Percentiles rank a stretch among this genome's conserved stretches.
Evolutionary conservation across 2,888 invertebrate genomes (phyloP).

Genomic region (Caenorhabditis macrosperma): DNA sequence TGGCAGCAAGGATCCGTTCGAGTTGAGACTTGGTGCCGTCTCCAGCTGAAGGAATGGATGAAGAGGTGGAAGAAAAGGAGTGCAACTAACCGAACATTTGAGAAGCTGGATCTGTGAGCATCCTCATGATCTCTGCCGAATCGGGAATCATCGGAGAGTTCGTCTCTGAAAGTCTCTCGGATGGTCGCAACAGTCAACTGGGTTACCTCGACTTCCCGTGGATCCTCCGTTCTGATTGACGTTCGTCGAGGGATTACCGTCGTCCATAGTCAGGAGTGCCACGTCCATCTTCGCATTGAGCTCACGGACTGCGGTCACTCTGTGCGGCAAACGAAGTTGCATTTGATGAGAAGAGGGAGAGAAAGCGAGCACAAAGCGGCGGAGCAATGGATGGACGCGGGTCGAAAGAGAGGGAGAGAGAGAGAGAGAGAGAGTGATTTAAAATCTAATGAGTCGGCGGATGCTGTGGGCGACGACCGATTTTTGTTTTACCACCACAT

Average conservation of each 20-base stretch:
- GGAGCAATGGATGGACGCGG: too few species aligned
- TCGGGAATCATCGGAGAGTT: slow-evolving; percentile 31
- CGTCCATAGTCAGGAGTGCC: slow-evolving; percentile 59
- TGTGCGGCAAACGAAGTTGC: neutral
- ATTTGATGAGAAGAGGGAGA: slow-evolving; percentile 2
- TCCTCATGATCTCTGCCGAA: slow-evolving; percentile 38
- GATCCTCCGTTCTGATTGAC: slow-evolving; percentile 7
- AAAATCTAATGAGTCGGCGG: slow-evolving; percentile 49
- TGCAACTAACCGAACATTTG: slow-evolving; percentile 42
- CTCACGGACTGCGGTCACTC: slow-evolving; percentile 10
- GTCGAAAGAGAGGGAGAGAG: neutral
- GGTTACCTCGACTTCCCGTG: slow-evolving; percentile 14
- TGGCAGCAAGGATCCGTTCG: slow-evolving; percentile 38
- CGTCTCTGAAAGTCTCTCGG: neutral
- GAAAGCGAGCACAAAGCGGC: neutral
- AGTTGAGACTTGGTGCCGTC: slow-evolving; percentile 37
- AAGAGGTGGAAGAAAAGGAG: neutral
- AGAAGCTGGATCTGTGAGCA: slow-evolving; percentile 43
- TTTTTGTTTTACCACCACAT: slow-evolving; percentile 48
- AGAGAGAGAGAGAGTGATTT: neutral
- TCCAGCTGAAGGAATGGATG: slow-evolving; percentile 8
- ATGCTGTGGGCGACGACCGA: neutral
- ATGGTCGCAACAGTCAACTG: neutral
- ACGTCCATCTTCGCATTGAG: slow-evolving; percentile 52
- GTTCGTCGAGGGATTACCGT: slow-evolving; percentile 5